phyloP scores from a whole-genome alignment of 2,797 vertebrate genomes.

The Diplodus sargus region DNA sequence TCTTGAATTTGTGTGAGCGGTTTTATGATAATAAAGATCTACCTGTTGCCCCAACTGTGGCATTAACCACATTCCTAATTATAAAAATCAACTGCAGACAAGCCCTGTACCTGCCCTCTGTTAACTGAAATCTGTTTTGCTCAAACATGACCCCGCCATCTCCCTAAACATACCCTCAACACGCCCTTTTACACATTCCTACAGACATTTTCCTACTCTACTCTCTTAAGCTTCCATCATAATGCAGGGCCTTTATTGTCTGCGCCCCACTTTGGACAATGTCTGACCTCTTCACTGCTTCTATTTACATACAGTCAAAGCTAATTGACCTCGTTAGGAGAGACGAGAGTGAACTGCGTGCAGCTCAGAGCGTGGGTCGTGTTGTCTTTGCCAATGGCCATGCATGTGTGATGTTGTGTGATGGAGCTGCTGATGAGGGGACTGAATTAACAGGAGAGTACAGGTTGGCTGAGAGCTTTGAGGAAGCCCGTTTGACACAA shows the following conservation, averaged over 20 bases:
- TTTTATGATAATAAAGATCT: background rate
- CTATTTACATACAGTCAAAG: slow-evolving; percentile 59
- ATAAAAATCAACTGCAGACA: slow-evolving; percentile 11
- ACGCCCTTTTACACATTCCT: slow-evolving; percentile 27
- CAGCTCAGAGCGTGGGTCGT: slow-evolving; percentile 15
- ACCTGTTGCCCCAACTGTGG: slow-evolving; percentile 20
- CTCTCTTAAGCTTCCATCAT: slow-evolving; percentile 17
- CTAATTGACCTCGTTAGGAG: slow-evolving; percentile 73
- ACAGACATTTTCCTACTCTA: background rate
- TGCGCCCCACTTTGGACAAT: slow-evolving; percentile 68
- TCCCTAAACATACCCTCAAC: background rate
- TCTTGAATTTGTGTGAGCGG: background rate
- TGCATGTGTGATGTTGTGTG: slow-evolving; percentile 19
- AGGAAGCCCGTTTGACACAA: slow-evolving; percentile 36
- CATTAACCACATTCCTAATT: background rate
- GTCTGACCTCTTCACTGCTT: slow-evolving; percentile 56
- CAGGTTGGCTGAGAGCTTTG: slow-evolving; percentile 37
- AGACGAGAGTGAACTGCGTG: slow-evolving; percentile 43
- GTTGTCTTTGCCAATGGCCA: slow-evolving; percentile 34
- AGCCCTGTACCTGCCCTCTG: background rate
- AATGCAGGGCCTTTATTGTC: slow-evolving; percentile 54
- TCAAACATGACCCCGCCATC: background rate
- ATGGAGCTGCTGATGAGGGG: slow-evolving; percentile 32
- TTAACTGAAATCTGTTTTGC: background rate
- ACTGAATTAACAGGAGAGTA: slow-evolving; percentile 42